Evolutionary conservation across 1,140 invertebrate species (phyloP).

Genomic region (Zaprionus nigranus): DNA sequence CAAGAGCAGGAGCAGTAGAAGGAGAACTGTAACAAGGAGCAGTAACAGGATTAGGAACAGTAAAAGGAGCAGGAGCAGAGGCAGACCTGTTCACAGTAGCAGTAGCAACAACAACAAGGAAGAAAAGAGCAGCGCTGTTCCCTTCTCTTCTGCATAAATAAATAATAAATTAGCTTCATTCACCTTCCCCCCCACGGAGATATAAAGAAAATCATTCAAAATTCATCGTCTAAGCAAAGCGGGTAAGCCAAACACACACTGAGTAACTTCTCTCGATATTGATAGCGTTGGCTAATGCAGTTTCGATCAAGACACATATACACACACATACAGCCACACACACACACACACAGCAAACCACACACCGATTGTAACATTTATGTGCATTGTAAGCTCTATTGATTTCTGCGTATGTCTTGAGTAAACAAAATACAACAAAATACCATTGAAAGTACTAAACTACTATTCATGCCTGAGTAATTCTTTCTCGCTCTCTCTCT

Average conservation of each 20-base stretch:
- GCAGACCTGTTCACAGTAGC: background rate
- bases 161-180: conserved; percentile 51
- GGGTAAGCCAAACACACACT: conserved; percentile 56
- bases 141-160: background rate
- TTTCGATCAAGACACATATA: conserved; percentile 31
- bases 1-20: background rate
- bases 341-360: conserved; percentile 1
- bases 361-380: conserved; percentile 48
- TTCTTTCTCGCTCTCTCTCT: background rate
- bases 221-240: conserved; percentile 84
- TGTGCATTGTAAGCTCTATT: conserved; percentile 63
- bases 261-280: background rate
- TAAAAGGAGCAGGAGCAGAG: background rate
- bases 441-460: conserved; percentile 24
- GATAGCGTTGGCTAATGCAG: conserved; percentile 12
- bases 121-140: background rate
- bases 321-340: conserved; percentile 11
- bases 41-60: background rate
- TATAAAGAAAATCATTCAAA: conserved; percentile 78
- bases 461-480: conserved; percentile 36
- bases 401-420: conserved; percentile 73
- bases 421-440: conserved; percentile 48
- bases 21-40: background rate
- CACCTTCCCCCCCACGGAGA: conserved; percentile 23
- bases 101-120: conserved; percentile 19